Evolutionary conservation across 2,113 vertebrate species (phyloP).

Genomic region (Cyanoramphus novaezelandiae): DNA sequence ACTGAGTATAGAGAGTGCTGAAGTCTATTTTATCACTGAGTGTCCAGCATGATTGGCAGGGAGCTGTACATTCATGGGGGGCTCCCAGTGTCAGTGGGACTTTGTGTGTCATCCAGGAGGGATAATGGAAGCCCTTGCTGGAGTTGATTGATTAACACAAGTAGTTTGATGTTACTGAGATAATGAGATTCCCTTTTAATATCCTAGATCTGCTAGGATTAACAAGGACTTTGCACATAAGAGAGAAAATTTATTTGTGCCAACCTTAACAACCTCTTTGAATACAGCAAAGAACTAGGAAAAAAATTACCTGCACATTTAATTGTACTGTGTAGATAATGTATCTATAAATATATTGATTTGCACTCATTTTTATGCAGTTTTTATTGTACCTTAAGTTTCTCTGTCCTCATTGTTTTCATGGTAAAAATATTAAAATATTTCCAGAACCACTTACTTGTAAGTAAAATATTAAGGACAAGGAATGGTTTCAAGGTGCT

Average conservation of each 20-base stretch:
- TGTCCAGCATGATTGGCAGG: accelerated
- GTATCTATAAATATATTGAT: neutral
- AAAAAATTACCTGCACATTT: neutral
- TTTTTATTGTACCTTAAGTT: neutral
- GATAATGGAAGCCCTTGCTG: neutral
- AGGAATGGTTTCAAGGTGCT: neutral
- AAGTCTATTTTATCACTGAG: neutral
- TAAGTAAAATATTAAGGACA: neutral
- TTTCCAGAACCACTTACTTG: neutral
- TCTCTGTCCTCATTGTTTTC: neutral
- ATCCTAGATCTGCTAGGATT: neutral
- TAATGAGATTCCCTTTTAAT: neutral
- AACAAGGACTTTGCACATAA: neutral
- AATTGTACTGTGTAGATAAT: neutral
- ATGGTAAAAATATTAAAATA: neutral
- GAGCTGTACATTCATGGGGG: neutral
- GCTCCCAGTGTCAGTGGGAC: neutral
- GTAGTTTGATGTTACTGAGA: neutral
- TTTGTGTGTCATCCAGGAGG: neutral
- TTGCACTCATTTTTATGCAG: slow-evolving; percentile 39
- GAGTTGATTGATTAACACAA: neutral
- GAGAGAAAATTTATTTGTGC: neutral
- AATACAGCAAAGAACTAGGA: neutral
- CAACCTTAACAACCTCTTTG: neutral
- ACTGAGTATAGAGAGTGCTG: neutral